Base-by-base conservation (phyloP, 2,797 vertebrate species). In the Xerus rutilus region DNA sequence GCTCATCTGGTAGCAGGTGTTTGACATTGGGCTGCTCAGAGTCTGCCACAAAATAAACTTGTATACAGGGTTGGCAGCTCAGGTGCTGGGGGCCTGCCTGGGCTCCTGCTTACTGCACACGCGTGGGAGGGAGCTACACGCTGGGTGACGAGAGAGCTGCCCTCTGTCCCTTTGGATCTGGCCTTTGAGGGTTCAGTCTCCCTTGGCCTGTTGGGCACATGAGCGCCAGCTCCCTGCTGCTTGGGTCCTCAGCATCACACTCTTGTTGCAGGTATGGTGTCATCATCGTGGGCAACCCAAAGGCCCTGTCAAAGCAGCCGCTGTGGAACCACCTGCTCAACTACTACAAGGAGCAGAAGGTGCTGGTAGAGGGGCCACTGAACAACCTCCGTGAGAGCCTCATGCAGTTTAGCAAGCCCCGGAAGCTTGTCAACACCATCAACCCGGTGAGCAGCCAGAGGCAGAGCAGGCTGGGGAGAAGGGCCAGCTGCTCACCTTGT, bases 331-430 rank as follows among this genome's bases (percentile, higher is more conserved):
- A 99, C 98, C 98, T 99, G 97, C 98, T 99, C 52, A 99, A 99
- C 98, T 99, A 99, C 98, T 99, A 99, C 98, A 99, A 99, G 98
- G 99, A 99, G 98, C 99, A 99, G 98, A 99, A 99, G 97, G 99
- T 99, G 14, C 99, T 99, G 49, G 99, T 99, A 96, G 99, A 99
- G 94, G 99, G 99, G 1, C 99, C 99, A 0, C 99, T 99, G 52
- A 99, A 99, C 98, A 99, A 99, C 98, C 99, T 99, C 88, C 98
- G 99, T 0, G 99, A 99, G 98, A 99, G 99, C 98, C 99, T 99
- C 1, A 99, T 99, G 99, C 99, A 99, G 98, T 99, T 99, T 99
- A 99, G 99, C 99, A 99, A 99, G 97, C 99, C 99, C 0, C 99
- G 99, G 88, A 99, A 99, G 94, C 99, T 99, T 0, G 99, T 99